Evolutionary conservation across 2,888 invertebrate genomes (phyloP).

Genomic region (Drosophila infuscata): DNA sequence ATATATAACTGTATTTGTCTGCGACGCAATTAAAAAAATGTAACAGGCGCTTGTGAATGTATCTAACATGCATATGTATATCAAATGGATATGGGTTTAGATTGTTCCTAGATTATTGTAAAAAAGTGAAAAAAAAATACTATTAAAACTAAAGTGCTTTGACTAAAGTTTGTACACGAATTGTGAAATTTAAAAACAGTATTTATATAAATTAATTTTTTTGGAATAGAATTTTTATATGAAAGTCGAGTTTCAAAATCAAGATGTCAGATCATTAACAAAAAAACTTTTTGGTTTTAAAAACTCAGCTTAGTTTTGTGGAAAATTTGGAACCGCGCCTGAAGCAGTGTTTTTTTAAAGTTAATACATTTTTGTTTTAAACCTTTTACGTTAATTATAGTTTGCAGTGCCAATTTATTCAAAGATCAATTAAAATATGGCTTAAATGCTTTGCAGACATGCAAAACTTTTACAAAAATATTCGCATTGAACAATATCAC

Average conservation of each 20-base stretch:
- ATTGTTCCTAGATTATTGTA: neutral
- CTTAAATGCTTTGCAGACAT: neutral
- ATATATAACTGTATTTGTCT: conserved; percentile 3
- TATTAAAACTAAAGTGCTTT: neutral
- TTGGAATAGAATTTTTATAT: too few species aligned
- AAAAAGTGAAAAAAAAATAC: neutral
- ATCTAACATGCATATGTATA: neutral
- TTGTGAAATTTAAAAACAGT: neutral
- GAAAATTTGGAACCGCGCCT: neutral
- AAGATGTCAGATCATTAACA: neutral
- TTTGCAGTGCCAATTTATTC: neutral
- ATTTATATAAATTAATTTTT: too few species aligned
- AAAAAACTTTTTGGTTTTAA: neutral
- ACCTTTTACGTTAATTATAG: neutral
- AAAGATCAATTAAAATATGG: neutral
- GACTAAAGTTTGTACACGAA: neutral
- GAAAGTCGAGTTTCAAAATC: neutral
- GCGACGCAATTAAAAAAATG: conserved; percentile 50
- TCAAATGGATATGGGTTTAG: conserved; percentile 11
- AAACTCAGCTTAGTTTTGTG: neutral
- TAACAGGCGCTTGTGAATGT: conserved; percentile 12
- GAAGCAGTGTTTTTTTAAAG: neutral
- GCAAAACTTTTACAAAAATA: conserved; percentile 20
- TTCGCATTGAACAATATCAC: conserved; percentile 31
- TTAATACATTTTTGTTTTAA: neutral